Base-by-base conservation (phyloP, 2,113 vertebrate species). In the Ammodytes dubius region DNA sequence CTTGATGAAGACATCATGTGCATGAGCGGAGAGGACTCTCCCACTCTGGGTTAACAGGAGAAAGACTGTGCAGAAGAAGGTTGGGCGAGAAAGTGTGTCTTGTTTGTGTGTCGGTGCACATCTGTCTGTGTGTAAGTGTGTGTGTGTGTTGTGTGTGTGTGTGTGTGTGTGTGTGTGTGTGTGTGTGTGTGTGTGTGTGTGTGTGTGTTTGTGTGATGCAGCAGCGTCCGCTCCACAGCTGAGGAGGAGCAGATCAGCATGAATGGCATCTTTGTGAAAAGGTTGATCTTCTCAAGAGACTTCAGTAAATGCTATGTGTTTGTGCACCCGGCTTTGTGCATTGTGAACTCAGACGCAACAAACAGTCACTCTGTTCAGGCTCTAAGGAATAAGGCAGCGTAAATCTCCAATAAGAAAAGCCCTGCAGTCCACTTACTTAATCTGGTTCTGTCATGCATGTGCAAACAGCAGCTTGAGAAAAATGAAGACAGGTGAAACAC, bases 181-280 rank as follows among this genome's bases (percentile, higher is more conserved):
- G 52, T 19, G 9, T 37, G 58, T 15, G 37, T 42, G 42, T 64
- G 42, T 64, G 42, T 46, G 6, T 65, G 72, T 43, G 58, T 4
- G 42, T 53, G 65, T 40, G 45, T 56, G 65, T 68, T 71, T 56
- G 69, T 49, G 75, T 65, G 65, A 43, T 52, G 56, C 35, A 42
- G 60, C 46, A 63, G 83, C 72, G 76, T 81, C 56, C 35, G 39
- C 60, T 87, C 56, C 84, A 83, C 90, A 77, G 81, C 85, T 85
- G 88, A 83, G 76, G 79, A 84, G 86, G 74, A 84, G 85, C 68
- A 46, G 39, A 65, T 75, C 82, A 3, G 13, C 68, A 77, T 91
- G 86, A 93, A 94, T 85, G 86, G 83, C 79, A 83, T 88, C 92
- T 90, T 92, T 93, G 90, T 94, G 76, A 81, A 69, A 6, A 65